phyloP scores from a whole-genome alignment of 2,113 vertebrate species.

The Lucifuga dentata region DNA sequence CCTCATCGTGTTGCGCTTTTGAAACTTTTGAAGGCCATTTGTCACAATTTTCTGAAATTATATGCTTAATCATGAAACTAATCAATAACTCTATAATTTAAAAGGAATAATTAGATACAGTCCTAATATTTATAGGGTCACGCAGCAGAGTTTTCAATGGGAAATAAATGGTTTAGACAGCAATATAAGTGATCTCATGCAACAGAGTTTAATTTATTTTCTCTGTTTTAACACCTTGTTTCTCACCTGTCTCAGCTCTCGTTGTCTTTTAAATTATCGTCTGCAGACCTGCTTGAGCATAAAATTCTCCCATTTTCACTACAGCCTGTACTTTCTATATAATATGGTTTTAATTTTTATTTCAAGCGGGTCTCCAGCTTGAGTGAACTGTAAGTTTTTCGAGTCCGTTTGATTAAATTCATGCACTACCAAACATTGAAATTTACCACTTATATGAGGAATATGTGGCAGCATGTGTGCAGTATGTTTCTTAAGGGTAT shows the following conservation, averaged over 20 bases:
- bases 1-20: no score
- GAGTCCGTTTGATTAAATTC: constrained; percentile 20
- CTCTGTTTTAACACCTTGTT: background rate
- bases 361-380: constrained; percentile 11
- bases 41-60: no score
- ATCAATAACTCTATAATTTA: no score
- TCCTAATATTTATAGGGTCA: no score
- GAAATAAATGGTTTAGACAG: no score
- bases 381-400: constrained; percentile 4
- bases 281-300: constrained; percentile 30
- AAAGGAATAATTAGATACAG: no score
- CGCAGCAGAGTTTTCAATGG: no score
- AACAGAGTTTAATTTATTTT: no score
- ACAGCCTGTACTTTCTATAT: constrained; percentile 1
- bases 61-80: no score
- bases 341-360: constrained; percentile 28
- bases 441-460: constrained; percentile 18
- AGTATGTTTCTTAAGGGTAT: background rate
- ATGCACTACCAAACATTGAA: constrained; percentile 19
- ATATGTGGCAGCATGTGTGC: background rate
- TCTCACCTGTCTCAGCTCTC: constrained; percentile 1
- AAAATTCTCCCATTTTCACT: constrained; percentile 33
- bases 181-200: no score
- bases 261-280: constrained; percentile 8
- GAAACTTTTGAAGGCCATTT: no score